Conservation (phyloP, 2,888 invertebrate species). For the Myopa tessellatipennis region DNA sequence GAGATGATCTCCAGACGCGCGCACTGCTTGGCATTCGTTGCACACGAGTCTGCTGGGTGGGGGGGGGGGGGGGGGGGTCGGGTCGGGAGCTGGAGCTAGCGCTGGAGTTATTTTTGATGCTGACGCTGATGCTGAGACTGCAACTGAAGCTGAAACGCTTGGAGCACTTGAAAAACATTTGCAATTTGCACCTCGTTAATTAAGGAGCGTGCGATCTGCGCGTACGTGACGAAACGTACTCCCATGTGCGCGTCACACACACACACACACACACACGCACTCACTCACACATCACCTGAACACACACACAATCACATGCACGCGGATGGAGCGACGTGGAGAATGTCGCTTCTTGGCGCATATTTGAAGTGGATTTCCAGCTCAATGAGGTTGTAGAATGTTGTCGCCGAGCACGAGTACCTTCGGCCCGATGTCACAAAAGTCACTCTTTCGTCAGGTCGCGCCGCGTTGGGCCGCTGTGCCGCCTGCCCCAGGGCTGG, state of each 20-base stretch:
- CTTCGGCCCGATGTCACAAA: neutral
- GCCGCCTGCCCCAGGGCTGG: neutral
- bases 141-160: conserved; percentile 24
- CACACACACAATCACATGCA: neutral
- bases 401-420: neutral
- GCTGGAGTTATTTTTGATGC: neutral
- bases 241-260: conserved; percentile 27
- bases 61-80: neutral
- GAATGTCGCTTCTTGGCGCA: conserved; percentile 14
- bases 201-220: conserved; percentile 39
- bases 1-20: conserved; percentile 36
- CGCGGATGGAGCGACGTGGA: neutral
- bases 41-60: neutral
- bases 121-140: neutral
- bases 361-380: conserved; percentile 37
- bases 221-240: conserved; percentile 33
- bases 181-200: conserved; percentile 41
- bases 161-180: conserved; percentile 34
- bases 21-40: conserved; percentile 22
- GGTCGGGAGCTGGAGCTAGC: neutral
- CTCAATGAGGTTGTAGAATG: conserved; percentile 31
- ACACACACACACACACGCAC: neutral
- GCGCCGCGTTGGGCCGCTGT: neutral
- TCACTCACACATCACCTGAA: neutral
- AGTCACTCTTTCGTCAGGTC: neutral